phyloP scores from a whole-genome alignment of 2,113 vertebrate genomes.

The Heterotilapia buettikoferi region DNA sequence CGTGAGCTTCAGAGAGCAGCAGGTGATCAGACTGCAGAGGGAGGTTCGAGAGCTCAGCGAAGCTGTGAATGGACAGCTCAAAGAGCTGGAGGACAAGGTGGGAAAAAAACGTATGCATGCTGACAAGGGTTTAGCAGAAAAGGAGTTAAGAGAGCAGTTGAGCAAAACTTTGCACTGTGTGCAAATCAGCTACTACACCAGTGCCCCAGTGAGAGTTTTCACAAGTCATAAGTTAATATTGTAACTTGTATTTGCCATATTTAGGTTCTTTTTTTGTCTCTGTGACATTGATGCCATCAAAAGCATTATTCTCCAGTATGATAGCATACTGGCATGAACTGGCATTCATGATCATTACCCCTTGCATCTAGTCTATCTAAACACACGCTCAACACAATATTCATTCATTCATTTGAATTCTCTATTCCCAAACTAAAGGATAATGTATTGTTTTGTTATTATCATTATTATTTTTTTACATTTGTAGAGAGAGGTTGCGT shows the following conservation, averaged over 20 bases:
- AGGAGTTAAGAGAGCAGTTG: not conserved
- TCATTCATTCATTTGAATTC: not conserved
- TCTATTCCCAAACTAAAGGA: not conserved
- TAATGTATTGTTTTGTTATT: not conserved
- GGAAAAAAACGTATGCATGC: not conserved
- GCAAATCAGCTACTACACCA: not conserved
- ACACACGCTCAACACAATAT: not conserved
- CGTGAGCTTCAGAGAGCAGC: slow-evolving; percentile 49
- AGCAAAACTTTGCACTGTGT: not conserved
- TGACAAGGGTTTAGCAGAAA: not conserved
- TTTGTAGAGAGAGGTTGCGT: not conserved
- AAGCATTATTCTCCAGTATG: not conserved
- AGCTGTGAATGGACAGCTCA: slow-evolving; percentile 55
- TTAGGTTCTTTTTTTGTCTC: not conserved
- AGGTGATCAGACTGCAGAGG: slow-evolving; percentile 65
- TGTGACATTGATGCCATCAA: not conserved
- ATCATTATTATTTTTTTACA: not conserved
- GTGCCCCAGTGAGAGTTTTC: not conserved
- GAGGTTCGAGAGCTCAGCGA: slow-evolving; percentile 63
- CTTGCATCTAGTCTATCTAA: not conserved
- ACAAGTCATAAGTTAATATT: not conserved
- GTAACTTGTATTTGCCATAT: not conserved
- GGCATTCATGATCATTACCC: not conserved
- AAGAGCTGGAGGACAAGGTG: slow-evolving; percentile 77
- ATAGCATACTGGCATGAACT: not conserved